Conservation (phyloP, 2,888 invertebrate species). For the Sisyra terminalis region DNA sequence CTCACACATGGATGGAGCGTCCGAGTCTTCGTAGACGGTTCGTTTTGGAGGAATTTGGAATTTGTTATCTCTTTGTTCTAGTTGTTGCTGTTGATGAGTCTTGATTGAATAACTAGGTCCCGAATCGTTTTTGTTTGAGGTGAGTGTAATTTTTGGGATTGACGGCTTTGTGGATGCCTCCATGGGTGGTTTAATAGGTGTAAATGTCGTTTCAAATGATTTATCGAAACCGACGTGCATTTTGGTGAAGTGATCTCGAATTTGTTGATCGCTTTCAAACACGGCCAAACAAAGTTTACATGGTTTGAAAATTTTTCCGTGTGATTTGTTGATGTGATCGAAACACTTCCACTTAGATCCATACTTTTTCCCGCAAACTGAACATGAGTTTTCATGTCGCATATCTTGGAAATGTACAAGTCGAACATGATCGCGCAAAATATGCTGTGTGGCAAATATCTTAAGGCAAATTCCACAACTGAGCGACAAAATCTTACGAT, state of each 20-base stretch:
- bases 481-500: slow-evolving; percentile 34
- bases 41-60: slow-evolving; percentile 23
- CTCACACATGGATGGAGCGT: slow-evolving; percentile 29
- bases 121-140: slow-evolving; percentile 4
- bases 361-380: slow-evolving; percentile 40
- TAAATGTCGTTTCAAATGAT: not conserved
- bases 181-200: slow-evolving; percentile 6
- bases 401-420: slow-evolving; percentile 31
- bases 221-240: slow-evolving; percentile 18
- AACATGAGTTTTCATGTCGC: slow-evolving; percentile 33
- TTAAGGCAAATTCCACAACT: slow-evolving; percentile 39
- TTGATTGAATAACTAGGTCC: not conserved
- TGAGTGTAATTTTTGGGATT: slow-evolving; percentile 6
- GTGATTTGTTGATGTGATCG: slow-evolving; percentile 39
- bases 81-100: not conserved
- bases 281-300: slow-evolving; percentile 40
- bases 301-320: slow-evolving; percentile 36
- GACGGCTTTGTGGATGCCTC: not conserved
- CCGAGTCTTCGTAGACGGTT: slow-evolving; percentile 35
- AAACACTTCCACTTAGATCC: slow-evolving; percentile 40
- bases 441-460: slow-evolving; percentile 34
- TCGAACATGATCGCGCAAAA: slow-evolving; percentile 35
- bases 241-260: slow-evolving; percentile 30
- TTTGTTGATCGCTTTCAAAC: slow-evolving; percentile 32
- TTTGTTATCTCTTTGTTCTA: too few relatives aligned